Conservation (phyloP, 1,140 invertebrate genomes). For the Archivesica marissinica region DNA sequence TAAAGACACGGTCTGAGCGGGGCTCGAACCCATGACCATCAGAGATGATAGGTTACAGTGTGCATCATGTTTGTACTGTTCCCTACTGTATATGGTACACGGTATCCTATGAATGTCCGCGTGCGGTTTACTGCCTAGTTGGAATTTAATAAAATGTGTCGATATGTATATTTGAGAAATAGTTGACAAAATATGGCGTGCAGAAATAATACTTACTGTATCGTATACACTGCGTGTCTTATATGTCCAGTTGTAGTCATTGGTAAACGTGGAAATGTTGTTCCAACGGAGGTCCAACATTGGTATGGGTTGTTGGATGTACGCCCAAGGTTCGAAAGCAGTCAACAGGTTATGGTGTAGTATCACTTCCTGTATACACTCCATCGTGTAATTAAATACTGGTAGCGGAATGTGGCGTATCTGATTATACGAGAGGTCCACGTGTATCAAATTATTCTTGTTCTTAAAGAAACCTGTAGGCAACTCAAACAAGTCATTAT, state of each 20-base stretch:
- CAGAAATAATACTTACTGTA: not conserved
- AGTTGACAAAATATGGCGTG: not conserved
- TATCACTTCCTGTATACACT: not conserved
- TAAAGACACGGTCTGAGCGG: no score
- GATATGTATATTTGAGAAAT: not conserved
- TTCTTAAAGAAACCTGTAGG: constrained; percentile 39
- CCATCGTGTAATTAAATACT: constrained; percentile 33
- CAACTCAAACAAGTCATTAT: constrained; percentile 10
- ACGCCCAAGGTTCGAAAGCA: constrained; percentile 43
- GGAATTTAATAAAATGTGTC: no score
- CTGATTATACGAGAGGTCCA: constrained; percentile 51
- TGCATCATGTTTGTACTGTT: no score
- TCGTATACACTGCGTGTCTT: not conserved
- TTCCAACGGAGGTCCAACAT: constrained; percentile 25
- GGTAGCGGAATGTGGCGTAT: constrained; percentile 10
- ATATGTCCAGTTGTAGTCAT: constrained; percentile 67
- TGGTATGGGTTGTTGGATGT: not conserved
- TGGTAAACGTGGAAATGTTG: constrained; percentile 64
- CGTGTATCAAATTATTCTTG: not conserved
- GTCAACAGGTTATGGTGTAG: constrained; percentile 36
- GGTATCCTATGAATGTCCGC: no score
- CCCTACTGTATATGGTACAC: no score
- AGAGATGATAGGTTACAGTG: no score
- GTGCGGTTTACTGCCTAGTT: no score
- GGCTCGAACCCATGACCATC: no score